A percentile compares a stretch with the other conserved stretches of the same genome.
These are phyloP conservation scores for Homarus gammarus DNA, from an alignment of 2,888 invertebrate species.

Conservation along the genomic window DNA sequence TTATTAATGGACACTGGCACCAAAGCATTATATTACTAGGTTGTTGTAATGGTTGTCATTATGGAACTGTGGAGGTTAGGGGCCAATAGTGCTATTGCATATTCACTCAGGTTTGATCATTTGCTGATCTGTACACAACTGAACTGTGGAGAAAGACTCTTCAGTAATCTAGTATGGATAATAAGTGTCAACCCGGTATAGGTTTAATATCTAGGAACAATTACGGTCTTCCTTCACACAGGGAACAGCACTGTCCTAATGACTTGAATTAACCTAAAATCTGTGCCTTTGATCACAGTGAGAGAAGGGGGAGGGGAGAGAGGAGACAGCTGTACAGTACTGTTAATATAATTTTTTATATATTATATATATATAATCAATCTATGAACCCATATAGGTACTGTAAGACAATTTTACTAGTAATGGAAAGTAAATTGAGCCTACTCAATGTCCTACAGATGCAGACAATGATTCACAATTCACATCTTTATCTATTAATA, in stretches of 20 bases:
- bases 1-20: conserved; percentile 62
- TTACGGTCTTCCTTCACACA: conserved; percentile 45
- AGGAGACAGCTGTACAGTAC: conserved; percentile 26
- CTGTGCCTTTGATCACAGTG: conserved; percentile 47
- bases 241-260: conserved; percentile 44
- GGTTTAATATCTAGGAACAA: conserved; percentile 62
- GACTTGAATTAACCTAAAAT: conserved; percentile 42
- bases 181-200: conserved; percentile 33
- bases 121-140: conserved; percentile 39
- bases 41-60: conserved; percentile 30
- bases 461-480: conserved; percentile 29
- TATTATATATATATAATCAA: conserved; percentile 28
- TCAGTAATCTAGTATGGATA: conserved; percentile 51
- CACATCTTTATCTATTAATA: conserved; percentile 43
- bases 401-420: conserved; percentile 21
- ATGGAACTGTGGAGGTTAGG: conserved; percentile 44
- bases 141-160: conserved; percentile 27
- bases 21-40: conserved; percentile 57
- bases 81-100: conserved; percentile 58
- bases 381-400: conserved; percentile 28
- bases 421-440: conserved; percentile 28
- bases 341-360: conserved; percentile 18
- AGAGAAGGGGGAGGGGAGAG: conserved; percentile 13
- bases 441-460: conserved; percentile 29
- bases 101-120: conserved; percentile 47